Evolutionary conservation across 2,888 invertebrate species (phyloP).

Genomic region (Xestia ashworthii): DNA sequence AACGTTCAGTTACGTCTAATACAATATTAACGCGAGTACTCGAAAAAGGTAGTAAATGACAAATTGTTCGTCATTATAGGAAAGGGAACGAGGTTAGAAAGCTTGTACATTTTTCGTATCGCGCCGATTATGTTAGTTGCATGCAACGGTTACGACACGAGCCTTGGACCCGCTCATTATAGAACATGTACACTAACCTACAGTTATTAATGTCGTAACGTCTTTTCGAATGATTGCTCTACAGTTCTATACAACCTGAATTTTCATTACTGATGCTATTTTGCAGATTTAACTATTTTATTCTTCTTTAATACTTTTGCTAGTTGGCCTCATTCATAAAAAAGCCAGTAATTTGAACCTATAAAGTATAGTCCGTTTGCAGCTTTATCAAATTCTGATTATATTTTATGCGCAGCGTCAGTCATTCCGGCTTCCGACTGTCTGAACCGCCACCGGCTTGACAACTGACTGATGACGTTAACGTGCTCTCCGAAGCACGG

Average conservation of each 20-base stretch:
- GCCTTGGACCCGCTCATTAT: slow-evolving; percentile 79
- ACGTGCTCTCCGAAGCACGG: slow-evolving; percentile 33
- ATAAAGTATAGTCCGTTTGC: neutral
- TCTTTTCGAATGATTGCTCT: slow-evolving; percentile 71
- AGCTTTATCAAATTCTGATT: slow-evolving; percentile 4
- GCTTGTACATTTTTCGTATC: slow-evolving; percentile 77
- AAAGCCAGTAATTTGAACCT: neutral
- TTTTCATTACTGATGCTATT: slow-evolving; percentile 37
- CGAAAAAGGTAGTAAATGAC: slow-evolving; percentile 62
- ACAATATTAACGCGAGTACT: slow-evolving; percentile 51
- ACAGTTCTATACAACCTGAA: slow-evolving; percentile 58
- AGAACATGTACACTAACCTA: slow-evolving; percentile 67
- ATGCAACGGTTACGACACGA: slow-evolving; percentile 80
- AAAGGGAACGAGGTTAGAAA: slow-evolving; percentile 85
- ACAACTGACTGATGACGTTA: slow-evolving; percentile 47
- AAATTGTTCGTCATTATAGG: slow-evolving; percentile 70
- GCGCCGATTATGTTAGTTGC: slow-evolving; percentile 70
- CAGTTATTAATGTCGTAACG: slow-evolving; percentile 80
- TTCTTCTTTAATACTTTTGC: slow-evolving; percentile 1
- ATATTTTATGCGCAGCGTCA: slow-evolving; percentile 28
- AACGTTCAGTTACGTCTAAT: slow-evolving; percentile 27
- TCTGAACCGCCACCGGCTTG: slow-evolving; percentile 16
- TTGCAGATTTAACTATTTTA: slow-evolving; percentile 1
- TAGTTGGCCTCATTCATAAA: neutral
- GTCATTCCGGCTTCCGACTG: slow-evolving; percentile 3